Evolutionary conservation across 2,888 invertebrate genomes (phyloP), one percentile per base, ranked within the genome.

Genomic region (Podabrus alpinus): DNA sequence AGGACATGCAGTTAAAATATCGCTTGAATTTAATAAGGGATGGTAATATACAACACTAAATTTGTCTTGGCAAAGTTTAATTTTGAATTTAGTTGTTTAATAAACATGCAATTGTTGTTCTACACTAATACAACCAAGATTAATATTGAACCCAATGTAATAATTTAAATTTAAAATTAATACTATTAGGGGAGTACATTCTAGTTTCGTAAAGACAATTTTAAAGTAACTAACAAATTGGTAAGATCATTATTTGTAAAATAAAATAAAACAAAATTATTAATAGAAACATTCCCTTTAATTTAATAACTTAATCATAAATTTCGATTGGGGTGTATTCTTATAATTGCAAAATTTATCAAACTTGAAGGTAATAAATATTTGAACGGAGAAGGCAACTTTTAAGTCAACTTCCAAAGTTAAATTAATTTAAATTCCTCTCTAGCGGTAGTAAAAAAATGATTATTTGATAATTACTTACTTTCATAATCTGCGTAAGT

Each of bases 401-500:
- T 45, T 45, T 45, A 45, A 4, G 7, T 45, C 13, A 45, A 45
- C 45, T 45, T 45, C 2, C n/a, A 7, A n/a, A 45, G 45, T 45
- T 9, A 45, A 45, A 45, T 45, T 45, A 45, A 45, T 45, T 45
- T 45, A n/a, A 45, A 45, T n/a, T 45, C n/a, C n/a, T 45, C n/a
- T 45, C 9, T 45, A 45, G 45, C 13, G 16, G n/a, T 68, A 45
- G 1, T 59, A 68, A 68, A 19, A 15, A 29, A 68, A 15, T 19
- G 11, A 68, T 68, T 68, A 64, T 17, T n/a, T 21, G 62, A 19
- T 19, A 19, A 64, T 64, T 64, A 86, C 86, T 87, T 82, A 87
- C 87, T 85, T 81, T 87, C 87, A 76, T 86, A 86, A 77, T 87
- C 87, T 67, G 85, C 81, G 78, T 85, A 87, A 60, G 84, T 80